Evolutionary conservation across 2,113 vertebrate genomes (phyloP).

Genomic region (Gymnocephalus cernua): DNA sequence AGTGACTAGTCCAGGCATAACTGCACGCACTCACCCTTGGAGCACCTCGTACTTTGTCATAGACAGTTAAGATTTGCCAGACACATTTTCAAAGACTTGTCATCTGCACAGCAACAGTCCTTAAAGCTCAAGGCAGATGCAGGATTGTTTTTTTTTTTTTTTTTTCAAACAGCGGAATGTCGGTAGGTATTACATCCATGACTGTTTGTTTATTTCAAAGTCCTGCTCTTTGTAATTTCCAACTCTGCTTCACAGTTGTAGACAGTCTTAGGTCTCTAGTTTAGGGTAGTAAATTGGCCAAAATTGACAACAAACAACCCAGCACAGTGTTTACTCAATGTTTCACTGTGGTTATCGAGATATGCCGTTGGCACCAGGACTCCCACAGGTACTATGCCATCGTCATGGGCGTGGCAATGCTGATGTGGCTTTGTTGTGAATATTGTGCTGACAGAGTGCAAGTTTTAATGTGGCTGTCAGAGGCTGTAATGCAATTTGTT

Average conservation of each 20-base stretch:
- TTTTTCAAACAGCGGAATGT: slow-evolving; percentile 42
- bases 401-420: background rate
- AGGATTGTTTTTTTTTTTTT: slow-evolving; percentile 39
- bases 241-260: slow-evolving; percentile 20
- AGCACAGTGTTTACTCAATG: slow-evolving; percentile 18
- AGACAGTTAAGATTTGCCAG: slow-evolving; percentile 57
- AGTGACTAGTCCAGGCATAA: slow-evolving; percentile 20
- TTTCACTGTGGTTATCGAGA: background rate
- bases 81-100: slow-evolving; percentile 53
- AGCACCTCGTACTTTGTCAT: slow-evolving; percentile 42
- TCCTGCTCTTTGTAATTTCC: slow-evolving; percentile 40
- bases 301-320: background rate
- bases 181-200: slow-evolving; percentile 23
- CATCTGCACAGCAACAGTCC: slow-evolving; percentile 32
- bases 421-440: background rate
- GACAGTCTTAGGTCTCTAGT: background rate
- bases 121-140: slow-evolving; percentile 29
- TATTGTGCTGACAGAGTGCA: background rate
- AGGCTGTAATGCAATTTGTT: background rate
- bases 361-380: background rate
- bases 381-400: background rate
- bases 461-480: background rate
- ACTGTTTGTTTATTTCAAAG: slow-evolving; percentile 59
- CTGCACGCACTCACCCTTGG: slow-evolving; percentile 24
- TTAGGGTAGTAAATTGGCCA: background rate